phyloP scores from a whole-genome alignment of 2,113 vertebrate species.

The Aptenodytes patagonicus region DNA sequence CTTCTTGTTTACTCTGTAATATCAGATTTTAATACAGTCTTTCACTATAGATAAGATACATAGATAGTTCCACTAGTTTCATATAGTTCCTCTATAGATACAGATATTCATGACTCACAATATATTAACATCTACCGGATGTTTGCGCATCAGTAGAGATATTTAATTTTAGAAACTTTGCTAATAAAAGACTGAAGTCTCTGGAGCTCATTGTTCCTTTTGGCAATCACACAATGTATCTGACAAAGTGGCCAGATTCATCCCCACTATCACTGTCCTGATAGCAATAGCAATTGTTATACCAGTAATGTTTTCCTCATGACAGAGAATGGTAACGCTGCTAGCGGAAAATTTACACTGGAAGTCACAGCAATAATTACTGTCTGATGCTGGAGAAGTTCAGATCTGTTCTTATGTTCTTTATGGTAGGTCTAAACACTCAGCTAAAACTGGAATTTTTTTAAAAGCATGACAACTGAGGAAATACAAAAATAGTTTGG shows the following conservation, averaged over 20 bases:
- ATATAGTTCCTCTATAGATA: neutral
- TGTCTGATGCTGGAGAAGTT: neutral
- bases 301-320: neutral
- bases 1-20: neutral
- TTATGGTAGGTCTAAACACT: neutral
- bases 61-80: neutral
- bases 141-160: neutral
- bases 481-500: neutral
- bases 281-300: neutral
- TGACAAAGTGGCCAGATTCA: neutral
- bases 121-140: neutral
- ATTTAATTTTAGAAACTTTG: neutral
- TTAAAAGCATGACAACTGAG: neutral
- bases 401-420: neutral
- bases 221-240: neutral
- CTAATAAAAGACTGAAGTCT: neutral
- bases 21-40: neutral
- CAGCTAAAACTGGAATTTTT: neutral
- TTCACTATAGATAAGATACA: neutral
- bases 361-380: neutral
- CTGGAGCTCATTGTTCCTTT: neutral
- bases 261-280: neutral
- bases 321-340: neutral
- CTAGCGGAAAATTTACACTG: neutral
- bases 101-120: neutral